Conservation (phyloP, 2,113 vertebrate genomes). For the Cololabis saira region DNA sequence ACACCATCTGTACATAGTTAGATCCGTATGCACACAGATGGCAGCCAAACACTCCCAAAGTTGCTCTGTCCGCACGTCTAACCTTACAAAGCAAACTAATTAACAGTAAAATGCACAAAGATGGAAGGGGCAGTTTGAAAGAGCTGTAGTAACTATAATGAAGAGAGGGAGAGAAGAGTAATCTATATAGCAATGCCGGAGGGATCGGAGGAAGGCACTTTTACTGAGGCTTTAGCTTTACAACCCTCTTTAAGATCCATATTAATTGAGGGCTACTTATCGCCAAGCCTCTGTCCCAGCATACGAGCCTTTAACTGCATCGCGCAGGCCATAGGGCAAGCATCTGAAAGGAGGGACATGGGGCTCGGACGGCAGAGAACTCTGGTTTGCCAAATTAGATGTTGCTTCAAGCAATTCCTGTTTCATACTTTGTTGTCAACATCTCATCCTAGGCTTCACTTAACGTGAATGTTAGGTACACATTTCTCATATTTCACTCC, state of each 20-base stretch:
- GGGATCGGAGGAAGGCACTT: constrained; percentile 39
- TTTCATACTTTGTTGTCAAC: constrained; percentile 18
- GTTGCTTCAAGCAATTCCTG: constrained; percentile 17
- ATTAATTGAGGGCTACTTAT: constrained; percentile 79
- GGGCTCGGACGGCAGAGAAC: constrained; percentile 38
- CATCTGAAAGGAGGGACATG: constrained; percentile 63
- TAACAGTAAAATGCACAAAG: constrained; percentile 88
- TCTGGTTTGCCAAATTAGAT: constrained; percentile 46
- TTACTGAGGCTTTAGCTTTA: constrained; percentile 77
- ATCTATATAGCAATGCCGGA: constrained; percentile 37
- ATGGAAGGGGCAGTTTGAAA: constrained; percentile 91
- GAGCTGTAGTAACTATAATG: constrained; percentile 87
- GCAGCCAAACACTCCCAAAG: constrained; percentile 89
- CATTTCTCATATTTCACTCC: no score
- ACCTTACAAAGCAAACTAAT: constrained; percentile 95
- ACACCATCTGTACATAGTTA: constrained; percentile 98
- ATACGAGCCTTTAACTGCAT: constrained; percentile 72
- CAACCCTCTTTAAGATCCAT: constrained; percentile 76
- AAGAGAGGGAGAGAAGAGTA: constrained; percentile 57
- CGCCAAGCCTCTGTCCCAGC: constrained; percentile 70
- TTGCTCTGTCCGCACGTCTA: constrained; percentile 93
- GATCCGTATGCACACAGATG: constrained; percentile 94
- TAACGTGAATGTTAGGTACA: no score
- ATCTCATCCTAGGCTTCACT: not conserved
- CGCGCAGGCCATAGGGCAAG: constrained; percentile 52